Evolutionary conservation across 64 coral and sea anemone species (phyloP), one percentile per base, ranked within the genome.

Genomic region (Orbicella faveolata): DNA sequence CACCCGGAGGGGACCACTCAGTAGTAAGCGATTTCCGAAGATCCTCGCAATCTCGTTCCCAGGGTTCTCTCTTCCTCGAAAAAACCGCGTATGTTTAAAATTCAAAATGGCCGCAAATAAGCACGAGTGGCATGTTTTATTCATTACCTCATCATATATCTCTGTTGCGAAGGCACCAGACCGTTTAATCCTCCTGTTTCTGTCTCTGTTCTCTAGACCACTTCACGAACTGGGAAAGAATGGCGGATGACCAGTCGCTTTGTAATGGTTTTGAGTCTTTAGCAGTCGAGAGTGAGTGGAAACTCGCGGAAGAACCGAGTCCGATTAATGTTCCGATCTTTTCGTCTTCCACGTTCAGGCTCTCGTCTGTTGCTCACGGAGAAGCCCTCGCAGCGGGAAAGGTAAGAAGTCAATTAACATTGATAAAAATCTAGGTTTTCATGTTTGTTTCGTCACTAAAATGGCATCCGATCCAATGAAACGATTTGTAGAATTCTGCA

Each of bases 251-350:
- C 19, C 12, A 74, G 0, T 79, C 59, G 18, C 57, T 93, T 20
- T 44, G 17, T 51, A 73, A 93, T 63, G 53, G 81, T 23, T 93
- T 96, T 55, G 94, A 96, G 48, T 93, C 94, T 2, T 19, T 87
- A 14, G 80, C 94, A 13, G 87, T 90, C 1, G 86, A 57, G 74
- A 88, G 84, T 80, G 86, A 86, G 11, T 96, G 86, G 86, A 73
- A 54, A 6, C 75, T 74, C 34, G 75, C 35, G 36, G 86, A 86
- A 57, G 67, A 75, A 73, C 87, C 94, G 21, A 65, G 63, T 61
- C 90, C 94, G 35, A 63, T 96, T 14, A 84, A 75, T 64, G 88
- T 96, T 34, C 94, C 94, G 33, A 96, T 96, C 83, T 92, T 86
- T 37, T 75, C 94, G 62, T 93, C 87, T 7, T 93, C 94, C 20